Conservation (phyloP, 2,797 vertebrate species). For the Phyllotis vaccarum region DNA sequence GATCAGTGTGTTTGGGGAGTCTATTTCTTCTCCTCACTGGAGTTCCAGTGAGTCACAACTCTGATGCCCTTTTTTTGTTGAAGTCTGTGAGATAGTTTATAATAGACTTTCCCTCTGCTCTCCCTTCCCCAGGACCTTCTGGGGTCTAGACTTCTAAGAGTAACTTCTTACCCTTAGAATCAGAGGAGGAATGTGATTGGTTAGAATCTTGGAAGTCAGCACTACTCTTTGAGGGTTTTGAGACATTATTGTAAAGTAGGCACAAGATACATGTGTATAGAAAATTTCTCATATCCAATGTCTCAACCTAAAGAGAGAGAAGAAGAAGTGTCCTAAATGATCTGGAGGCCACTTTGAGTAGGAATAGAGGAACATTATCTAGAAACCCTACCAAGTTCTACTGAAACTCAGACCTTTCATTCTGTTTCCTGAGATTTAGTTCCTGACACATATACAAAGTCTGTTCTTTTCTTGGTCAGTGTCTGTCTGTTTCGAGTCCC, state of each 20-base stretch:
- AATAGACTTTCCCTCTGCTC: constrained; percentile 8
- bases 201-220: constrained; percentile 44
- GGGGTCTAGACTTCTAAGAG: constrained; percentile 31
- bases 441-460: not conserved
- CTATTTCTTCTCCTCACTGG: constrained; percentile 54
- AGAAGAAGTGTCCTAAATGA: not conserved
- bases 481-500: not conserved
- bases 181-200: not conserved
- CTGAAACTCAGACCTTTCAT: constrained; percentile 13
- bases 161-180: constrained; percentile 2
- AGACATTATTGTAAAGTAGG: constrained; percentile 38
- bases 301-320: not conserved
- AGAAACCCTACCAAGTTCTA: constrained; percentile 32
- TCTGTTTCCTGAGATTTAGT: constrained; percentile 37
- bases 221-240: constrained; percentile 48
- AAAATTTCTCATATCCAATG: constrained; percentile 32
- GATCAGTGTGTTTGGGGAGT: constrained; percentile 78
- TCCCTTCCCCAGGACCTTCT: not conserved
- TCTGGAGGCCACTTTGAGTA: constrained; percentile 7
- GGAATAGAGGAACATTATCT: not conserved
- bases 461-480: constrained; percentile 25
- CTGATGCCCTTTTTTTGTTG: constrained; percentile 63
- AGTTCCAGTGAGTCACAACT: constrained; percentile 74
- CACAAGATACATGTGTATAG: constrained; percentile 18
- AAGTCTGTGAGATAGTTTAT: constrained; percentile 34